Percentiles rank a stretch among this genome's conserved stretches.
phyloP scores from a whole-genome alignment of 2,888 invertebrate species.

The Molanna angustata region DNA sequence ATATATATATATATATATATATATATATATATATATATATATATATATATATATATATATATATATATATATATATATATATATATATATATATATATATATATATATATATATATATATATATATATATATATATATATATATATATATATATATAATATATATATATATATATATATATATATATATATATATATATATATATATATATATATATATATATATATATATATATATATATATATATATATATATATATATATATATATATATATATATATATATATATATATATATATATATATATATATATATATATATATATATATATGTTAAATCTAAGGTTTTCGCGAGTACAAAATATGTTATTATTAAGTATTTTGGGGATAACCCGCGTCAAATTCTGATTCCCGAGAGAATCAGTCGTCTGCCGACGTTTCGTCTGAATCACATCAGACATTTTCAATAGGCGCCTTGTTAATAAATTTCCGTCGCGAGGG shows the following conservation, averaged over 20 bases:
- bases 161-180: not conserved
- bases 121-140: not conserved
- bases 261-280: not conserved
- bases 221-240: not conserved
- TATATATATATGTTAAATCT: too few relatives aligned
- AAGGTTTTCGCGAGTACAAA: too few relatives aligned
- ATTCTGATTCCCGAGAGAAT: too few relatives aligned
- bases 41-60: not conserved
- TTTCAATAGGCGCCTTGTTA: too few relatives aligned
- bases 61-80: not conserved
- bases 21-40: not conserved
- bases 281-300: not conserved
- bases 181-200: not conserved
- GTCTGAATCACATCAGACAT: too few relatives aligned
- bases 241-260: not conserved
- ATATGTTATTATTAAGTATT: too few relatives aligned
- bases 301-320: not conserved
- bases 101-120: not conserved
- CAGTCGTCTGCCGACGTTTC: too few relatives aligned
- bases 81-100: not conserved
- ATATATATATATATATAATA: not conserved
- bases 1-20: not conserved
- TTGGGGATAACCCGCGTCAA: too few relatives aligned
- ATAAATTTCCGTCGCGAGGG: too few relatives aligned
- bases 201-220: not conserved